Percentiles rank a stretch among this genome's conserved stretches.
These are phyloP conservation scores for Oscarella lobularis DNA, from an alignment of 37 sponge, comb jelly and placozoan genomes.

Conservation along the genomic window DNA sequence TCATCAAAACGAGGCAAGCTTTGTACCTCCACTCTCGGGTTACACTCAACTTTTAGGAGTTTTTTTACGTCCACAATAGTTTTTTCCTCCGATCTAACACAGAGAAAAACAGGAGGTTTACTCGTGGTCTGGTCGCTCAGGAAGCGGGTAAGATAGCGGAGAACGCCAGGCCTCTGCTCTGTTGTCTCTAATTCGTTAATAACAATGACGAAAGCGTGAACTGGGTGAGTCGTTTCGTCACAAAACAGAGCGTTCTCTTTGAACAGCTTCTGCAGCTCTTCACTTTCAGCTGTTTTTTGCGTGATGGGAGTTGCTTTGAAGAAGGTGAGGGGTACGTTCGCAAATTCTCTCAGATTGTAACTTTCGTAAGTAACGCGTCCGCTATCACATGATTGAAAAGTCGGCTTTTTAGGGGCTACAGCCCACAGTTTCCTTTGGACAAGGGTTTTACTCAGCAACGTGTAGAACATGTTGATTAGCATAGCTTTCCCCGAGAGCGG, in stretches of 20 bases:
- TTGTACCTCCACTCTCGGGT: neutral
- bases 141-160: no score
- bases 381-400: neutral
- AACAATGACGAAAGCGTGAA: no score
- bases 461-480: neutral
- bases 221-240: no score
- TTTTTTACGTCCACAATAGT: neutral
- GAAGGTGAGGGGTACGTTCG: neutral
- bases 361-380: neutral
- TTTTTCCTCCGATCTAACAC: neutral
- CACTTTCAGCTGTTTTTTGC: neutral
- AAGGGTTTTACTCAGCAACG: no score
- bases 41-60: neutral
- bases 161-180: no score
- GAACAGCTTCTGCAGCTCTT: neutral
- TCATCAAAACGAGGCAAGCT: no score
- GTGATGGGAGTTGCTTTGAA: neutral
- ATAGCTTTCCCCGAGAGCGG: neutral
- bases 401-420: neutral
- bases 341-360: neutral
- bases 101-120: no score
- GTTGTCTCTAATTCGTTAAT: no score
- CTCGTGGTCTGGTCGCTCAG: no score
- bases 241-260: no score
- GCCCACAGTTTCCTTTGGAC: no score